Evolutionary conservation across 2,888 invertebrate genomes (phyloP).

Genomic region (Hydroisotoma schaefferi): DNA sequence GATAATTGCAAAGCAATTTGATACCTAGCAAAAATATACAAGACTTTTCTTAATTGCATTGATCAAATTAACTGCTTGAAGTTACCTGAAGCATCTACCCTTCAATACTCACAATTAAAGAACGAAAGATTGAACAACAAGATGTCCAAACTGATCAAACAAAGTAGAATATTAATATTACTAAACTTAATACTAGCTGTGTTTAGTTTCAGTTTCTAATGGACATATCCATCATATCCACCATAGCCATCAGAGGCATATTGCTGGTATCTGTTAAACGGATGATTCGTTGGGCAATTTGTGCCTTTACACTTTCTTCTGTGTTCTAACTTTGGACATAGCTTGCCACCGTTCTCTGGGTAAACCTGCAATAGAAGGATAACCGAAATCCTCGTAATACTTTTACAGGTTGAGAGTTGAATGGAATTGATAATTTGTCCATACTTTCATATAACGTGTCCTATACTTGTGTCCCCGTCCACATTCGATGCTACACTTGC

Average conservation of each 20-base stretch:
- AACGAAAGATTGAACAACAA: too few species aligned
- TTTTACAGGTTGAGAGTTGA: background rate
- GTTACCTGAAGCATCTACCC: too few species aligned
- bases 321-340: slow-evolving; percentile 39
- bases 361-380: slow-evolving; percentile 19
- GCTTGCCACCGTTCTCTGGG: slow-evolving; percentile 41
- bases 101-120: too few species aligned
- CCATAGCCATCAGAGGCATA: slow-evolving; percentile 12
- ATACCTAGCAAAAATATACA: too few species aligned
- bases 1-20: too few species aligned
- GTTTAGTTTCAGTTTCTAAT: background rate
- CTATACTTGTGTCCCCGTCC: slow-evolving; percentile 51
- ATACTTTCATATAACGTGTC: slow-evolving; percentile 46
- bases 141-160: too few species aligned
- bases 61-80: too few species aligned
- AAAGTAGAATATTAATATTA: too few species aligned
- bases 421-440: background rate
- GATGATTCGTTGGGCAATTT: slow-evolving; percentile 35
- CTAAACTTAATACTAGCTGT: background rate
- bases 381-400: background rate
- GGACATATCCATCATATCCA: slow-evolving; percentile 5
- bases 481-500: slow-evolving; percentile 53
- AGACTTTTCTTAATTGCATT: too few species aligned
- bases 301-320: slow-evolving; percentile 43
- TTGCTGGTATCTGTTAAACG: slow-evolving; percentile 32